Evolutionary conservation across 2,888 invertebrate species (phyloP), one percentile per base, ranked within the genome.

Genomic region (Xanthia togata): DNA sequence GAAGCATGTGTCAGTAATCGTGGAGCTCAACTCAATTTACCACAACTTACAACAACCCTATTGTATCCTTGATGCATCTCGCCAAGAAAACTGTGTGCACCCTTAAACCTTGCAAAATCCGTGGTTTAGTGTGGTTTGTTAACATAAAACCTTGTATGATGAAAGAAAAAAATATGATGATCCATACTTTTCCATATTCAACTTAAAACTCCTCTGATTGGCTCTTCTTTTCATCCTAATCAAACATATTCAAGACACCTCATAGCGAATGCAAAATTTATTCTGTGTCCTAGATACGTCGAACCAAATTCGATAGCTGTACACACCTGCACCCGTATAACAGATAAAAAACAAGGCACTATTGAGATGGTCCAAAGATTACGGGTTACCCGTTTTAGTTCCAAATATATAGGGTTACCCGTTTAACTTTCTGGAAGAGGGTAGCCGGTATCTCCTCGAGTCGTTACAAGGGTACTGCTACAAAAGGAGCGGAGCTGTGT

Each of bases 281-380:
- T 92, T 90, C 86, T 83, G 83, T 86, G 81, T 85, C 83, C 80
- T 85, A 85, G 86, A 87, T 88, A 89, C 84, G 85, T 88, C 84
- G 89, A 73, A 84, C 84, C 84, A 89, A 92, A 93, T 91, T 91
- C 88, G 88, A 88, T 84, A 78, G 65, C 55, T 44, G 50, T 84
- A 86, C 87, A 84, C 91, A 90, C 90, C 92, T 89, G 89, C 75
- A 85, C 81, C 85, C 86, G 67, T 82, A 85, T 82, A 65, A 72
- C 68, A 76, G 84, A 87, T 87, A 87, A 79, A 80, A 82, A 86
- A 87, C 75, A 79, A 74, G 63, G 68, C 76, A 84, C 88, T 87
- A 88, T 81, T 76, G 70, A 86, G 78, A 86, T 84, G 70, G 50
- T 86, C 62, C 47, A 69, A 50, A 70, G 79, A 88, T 86, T 88